Conservation (phyloP, 2,113 vertebrate genomes). For the Cricetomys ansorgei region DNA sequence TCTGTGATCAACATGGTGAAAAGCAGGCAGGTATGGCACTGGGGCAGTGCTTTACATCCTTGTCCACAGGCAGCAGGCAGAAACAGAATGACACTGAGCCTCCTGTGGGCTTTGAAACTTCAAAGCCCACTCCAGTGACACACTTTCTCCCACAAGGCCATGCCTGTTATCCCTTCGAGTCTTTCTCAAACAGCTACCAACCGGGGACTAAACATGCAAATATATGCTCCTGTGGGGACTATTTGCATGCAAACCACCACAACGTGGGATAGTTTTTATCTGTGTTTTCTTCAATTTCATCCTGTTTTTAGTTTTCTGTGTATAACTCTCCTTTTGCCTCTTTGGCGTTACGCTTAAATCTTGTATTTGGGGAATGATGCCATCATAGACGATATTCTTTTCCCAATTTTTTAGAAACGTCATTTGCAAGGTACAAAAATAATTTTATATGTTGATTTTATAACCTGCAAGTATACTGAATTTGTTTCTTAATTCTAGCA, state of each 20-base stretch:
- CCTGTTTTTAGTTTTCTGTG: not conserved
- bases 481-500: not conserved
- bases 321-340: not conserved
- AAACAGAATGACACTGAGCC: not conserved
- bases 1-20: not conserved
- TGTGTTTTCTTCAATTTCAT: not conserved
- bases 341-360: not conserved
- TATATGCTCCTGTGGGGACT: not conserved
- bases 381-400: not conserved
- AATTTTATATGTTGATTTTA: not conserved
- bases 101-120: not conserved
- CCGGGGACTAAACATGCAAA: not conserved
- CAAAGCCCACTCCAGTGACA: not conserved
- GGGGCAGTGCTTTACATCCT: not conserved
- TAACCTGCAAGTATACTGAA: not conserved
- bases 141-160: not conserved
- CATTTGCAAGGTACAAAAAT: not conserved
- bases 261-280: not conserved
- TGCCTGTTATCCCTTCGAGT: too few relatives aligned
- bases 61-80: not conserved
- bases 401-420: not conserved
- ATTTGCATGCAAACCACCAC: not conserved
- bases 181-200: not conserved
- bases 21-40: not conserved
- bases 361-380: not conserved